Evolutionary conservation across 1,140 invertebrate genomes (phyloP), one percentile per base, ranked within the genome.

Genomic region (Drosophila athabasca): DNA sequence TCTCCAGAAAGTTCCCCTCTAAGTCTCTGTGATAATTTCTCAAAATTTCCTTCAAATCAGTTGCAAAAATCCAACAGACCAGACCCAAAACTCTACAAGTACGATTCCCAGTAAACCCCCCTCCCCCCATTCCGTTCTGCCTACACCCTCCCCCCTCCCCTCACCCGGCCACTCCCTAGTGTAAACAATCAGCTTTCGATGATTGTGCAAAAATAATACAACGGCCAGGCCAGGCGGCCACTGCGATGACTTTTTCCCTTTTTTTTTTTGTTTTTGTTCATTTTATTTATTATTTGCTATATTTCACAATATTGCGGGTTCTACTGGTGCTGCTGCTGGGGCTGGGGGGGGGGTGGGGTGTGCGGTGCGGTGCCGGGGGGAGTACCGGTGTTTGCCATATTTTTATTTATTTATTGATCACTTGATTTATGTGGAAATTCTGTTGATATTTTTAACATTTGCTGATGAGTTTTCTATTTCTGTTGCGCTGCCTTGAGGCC

Each of bases 391-490:
- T 7, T 19, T 65, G 49, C 9, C 43, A 39, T 39, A 39, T 50
- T 60, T 39, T 61, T 72, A 51, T 62, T 62, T 73, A 70, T 81
- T 82, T 82, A 82, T 82, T 77, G 61, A 82, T 82, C 75, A 82
- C 70, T 71, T 76, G 66, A 84, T 84, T 76, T 76, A 69, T 72
- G 76, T 68, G 72, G 46, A 84, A 84, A 76, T 76, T 69, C 41
- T 24, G 45, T 58, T 65, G 66, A 72, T 79, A 84, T 76, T 84
- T 84, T 79, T 84, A 84, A 79, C 76, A 73, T 67, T 58, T 65
- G 52, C 59, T 79, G 57, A 84, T 84, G 76, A 79, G 74, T 79
- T 79, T 76, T 84, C 76, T 84, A 83, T 84, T 83, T 79, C 11
- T 64, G 67, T 62, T 67, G 55, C 24, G 17, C 61, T 53, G 39